A percentile compares a stretch with the other conserved stretches of the same genome.
These are phyloP conservation scores for Boleophthalmus pectinirostris DNA, from an alignment of 2,113 vertebrate species.

Conservation along the genomic window DNA sequence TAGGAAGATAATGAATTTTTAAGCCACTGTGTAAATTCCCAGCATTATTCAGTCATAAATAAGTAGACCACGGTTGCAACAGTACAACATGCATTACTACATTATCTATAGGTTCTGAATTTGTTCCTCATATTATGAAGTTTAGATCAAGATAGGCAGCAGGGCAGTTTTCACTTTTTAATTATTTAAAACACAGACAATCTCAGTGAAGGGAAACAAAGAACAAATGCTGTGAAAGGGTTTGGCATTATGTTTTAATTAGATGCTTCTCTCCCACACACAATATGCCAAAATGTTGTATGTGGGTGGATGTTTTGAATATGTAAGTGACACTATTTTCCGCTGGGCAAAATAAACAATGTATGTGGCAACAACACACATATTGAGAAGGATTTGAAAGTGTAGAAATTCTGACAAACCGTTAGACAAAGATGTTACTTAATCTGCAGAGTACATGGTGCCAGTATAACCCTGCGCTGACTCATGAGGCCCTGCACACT, in stretches of 20 bases:
- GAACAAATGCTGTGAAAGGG: constrained; percentile 36
- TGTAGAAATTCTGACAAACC: background rate
- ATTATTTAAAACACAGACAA: constrained; percentile 4
- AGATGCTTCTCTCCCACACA: constrained; percentile 65
- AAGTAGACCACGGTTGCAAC: background rate
- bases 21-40: constrained; percentile 16
- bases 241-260: constrained; percentile 56
- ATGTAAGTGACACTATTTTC: constrained; percentile 13
- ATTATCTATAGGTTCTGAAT: background rate
- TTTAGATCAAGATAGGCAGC: background rate
- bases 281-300: constrained; percentile 53
- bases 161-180: constrained; percentile 10
- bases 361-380: background rate
- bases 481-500: background rate
- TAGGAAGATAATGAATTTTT: constrained; percentile 19
- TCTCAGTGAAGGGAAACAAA: constrained; percentile 30
- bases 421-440: background rate
- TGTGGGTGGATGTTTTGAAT: constrained; percentile 55
- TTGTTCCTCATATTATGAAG: background rate
- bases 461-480: constrained; percentile 8
- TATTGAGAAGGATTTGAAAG: constrained; percentile 8
- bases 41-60: constrained; percentile 13
- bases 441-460: background rate
- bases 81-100: background rate
- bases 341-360: constrained; percentile 9